Evolutionary conservation across 2,888 invertebrate genomes (phyloP), one percentile per base, ranked within the genome.

Genomic region (Philopedon plagiatum): DNA sequence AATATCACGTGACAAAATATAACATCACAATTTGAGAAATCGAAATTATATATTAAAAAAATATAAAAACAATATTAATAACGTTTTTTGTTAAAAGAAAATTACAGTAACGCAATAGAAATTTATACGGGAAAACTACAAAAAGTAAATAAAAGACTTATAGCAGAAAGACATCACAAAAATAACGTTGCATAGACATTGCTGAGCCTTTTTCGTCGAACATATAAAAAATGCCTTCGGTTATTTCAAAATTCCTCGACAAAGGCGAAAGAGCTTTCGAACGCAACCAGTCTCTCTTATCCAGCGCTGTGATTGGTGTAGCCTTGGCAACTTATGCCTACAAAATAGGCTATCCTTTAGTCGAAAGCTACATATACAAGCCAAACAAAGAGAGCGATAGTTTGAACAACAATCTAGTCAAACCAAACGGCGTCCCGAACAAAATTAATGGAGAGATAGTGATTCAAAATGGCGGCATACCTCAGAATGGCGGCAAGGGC

Each of bases 181-280:
- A 13, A 29, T 18, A 51, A 18, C 26, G 41, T 29, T 46, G 1
- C 5, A 29, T 15, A 29, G 8, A 46, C 44, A 46, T 46, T 19
- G 8, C 21, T 8, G 1, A 2, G 18, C 7, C 5, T 15, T 15
- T 8, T 41, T 46, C 8, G 8, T 9, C 9, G 7, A 58, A 51
- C 15, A 5, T 18, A 34, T 5, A 18, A 13, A 85, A 82, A 76
- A 90, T 90, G 90, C 88, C 90, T 68, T 85, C 89, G 68, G 89
- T 90, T 77, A 86, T 92, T 76, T 92, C 92, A 1, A 93, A 92
- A 84, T 87, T 90, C 77, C 82, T 92, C 71, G 88, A 89, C 79
- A 87, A 87, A 75, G 86, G 90, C 66, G 88, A 90, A 46, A 84
- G 86, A 63, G 89, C 88, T 77, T 79, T 86, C 49, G 86, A 90